Evolutionary conservation across 2,797 vertebrate species (phyloP), one percentile per base, ranked within the genome.

Genomic region (Remorina albescens): DNA sequence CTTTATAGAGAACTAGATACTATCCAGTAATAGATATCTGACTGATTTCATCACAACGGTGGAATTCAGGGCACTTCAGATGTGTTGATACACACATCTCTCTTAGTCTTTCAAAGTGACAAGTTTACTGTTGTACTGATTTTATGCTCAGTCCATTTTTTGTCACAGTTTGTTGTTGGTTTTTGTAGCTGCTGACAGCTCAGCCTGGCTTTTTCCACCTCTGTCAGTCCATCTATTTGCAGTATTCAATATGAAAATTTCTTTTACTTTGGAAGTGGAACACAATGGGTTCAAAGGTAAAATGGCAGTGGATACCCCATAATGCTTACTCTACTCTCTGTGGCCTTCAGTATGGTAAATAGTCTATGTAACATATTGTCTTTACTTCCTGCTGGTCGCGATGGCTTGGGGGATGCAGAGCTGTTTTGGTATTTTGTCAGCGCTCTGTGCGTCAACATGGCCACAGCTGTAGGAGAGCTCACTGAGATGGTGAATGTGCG

Each of bases 401-500:
- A 42, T 6, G 46, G 59, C 50, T 66, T 23, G 16, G 47, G 21
- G 25, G 55, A 66, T 19, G 39, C 7, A 12, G 53, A 18, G 47
- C 50, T 32, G 44, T 32, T 61, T 37, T 36, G 34, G 30, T 69
- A 51, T 61, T 65, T 37, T 67, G 21, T 58, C 56, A 28, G 37
- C 13, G 6, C 32, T 47, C 25, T 13, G 6, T 46, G 39, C 25
- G 1, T 60, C 62, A 62, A 54, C 65, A 36, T n/a, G 62, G 63
- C 41, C 28, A 2, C 67, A 75, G 71, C 62, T 67, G 61, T 28
- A 41, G 25, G 42, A 68, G 37, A 69, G 68, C 5, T 9, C 39
- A 51, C 11, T 11, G 57, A 65, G 42, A 54, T 60, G 68, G 42
- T 26, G 47, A 36, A 42, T 16, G 72, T 64, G 57, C 58, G 63